Evolutionary conservation across 2,113 vertebrate species (phyloP).

Genomic region (Hystrix cristata): DNA sequence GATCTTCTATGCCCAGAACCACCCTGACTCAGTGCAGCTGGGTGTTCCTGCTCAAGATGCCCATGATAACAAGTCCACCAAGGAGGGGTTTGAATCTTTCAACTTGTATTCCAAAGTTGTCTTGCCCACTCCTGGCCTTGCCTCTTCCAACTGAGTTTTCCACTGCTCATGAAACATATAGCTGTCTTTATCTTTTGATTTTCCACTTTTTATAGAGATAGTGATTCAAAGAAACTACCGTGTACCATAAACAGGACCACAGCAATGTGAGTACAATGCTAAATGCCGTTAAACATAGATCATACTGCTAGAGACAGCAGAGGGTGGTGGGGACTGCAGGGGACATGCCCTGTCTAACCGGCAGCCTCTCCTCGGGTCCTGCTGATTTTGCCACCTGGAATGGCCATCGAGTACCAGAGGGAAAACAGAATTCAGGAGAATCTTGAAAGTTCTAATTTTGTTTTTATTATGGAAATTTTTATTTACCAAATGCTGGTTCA

Average conservation of each 20-base stretch:
- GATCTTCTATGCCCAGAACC: too few relatives aligned
- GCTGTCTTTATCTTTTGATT: background rate
- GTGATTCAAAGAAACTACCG: background rate
- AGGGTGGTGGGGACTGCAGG: background rate
- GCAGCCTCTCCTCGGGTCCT: background rate
- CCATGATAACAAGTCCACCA: too few relatives aligned
- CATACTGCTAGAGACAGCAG: background rate
- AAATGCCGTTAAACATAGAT: background rate
- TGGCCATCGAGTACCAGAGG: background rate
- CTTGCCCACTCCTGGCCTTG: background rate
- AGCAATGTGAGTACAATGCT: background rate
- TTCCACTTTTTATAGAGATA: background rate
- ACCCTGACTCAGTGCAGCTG: too few relatives aligned
- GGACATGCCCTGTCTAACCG: background rate
- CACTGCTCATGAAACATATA: background rate
- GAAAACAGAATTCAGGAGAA: background rate
- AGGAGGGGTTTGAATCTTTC: background rate
- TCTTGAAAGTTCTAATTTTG: slow-evolving; percentile 13
- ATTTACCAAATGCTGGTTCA: background rate
- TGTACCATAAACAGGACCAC: background rate
- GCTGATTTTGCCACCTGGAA: background rate
- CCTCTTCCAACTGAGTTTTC: background rate
- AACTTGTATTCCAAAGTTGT: background rate
- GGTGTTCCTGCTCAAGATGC: too few relatives aligned
- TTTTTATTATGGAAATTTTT: background rate